Conservation (phyloP, 1,140 invertebrate genomes). For the Zaprionus africanus region DNA sequence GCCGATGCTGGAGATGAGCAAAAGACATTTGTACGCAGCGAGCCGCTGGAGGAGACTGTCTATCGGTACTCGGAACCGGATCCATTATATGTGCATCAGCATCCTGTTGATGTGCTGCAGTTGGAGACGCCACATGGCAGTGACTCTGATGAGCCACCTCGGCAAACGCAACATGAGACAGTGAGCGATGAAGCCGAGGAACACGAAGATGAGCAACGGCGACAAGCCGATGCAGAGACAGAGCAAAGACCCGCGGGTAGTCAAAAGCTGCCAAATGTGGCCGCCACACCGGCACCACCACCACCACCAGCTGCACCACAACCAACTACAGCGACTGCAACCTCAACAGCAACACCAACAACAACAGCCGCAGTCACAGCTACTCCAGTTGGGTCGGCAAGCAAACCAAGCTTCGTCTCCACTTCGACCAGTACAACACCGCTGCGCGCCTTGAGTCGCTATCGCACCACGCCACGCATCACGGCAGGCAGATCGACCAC, state of each 20-base stretch:
- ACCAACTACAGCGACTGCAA: conserved; percentile 13
- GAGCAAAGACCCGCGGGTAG: conserved; percentile 43
- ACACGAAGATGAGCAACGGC: neutral
- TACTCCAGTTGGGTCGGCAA: conserved; percentile 1
- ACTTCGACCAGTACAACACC: conserved; percentile 63
- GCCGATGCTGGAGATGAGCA: conserved; percentile 40
- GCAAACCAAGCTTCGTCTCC: conserved; percentile 58
- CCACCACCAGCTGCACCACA: neutral
- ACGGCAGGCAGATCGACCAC: conserved; percentile 65
- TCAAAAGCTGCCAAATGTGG: conserved; percentile 46
- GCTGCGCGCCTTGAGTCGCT: conserved; percentile 64
- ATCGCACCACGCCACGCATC: conserved; percentile 69
- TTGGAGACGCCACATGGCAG: conserved; percentile 37
- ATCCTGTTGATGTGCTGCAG: conserved; percentile 59
- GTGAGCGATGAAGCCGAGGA: conserved; percentile 1
- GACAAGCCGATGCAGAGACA: neutral
- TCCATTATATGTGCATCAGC: conserved; percentile 78
- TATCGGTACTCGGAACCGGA: conserved; percentile 83
- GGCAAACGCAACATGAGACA: neutral
- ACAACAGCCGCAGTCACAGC: conserved; percentile 23
- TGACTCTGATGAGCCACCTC: neutral
- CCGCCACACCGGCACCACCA: conserved; percentile 20
- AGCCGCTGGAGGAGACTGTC: conserved; percentile 68
- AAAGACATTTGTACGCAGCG: conserved; percentile 75
- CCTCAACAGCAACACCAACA: conserved; percentile 16